These are phyloP conservation scores for Hypothenemus hampei DNA, from an alignment of 1,140 invertebrate genomes.

Conservation along the genomic window DNA sequence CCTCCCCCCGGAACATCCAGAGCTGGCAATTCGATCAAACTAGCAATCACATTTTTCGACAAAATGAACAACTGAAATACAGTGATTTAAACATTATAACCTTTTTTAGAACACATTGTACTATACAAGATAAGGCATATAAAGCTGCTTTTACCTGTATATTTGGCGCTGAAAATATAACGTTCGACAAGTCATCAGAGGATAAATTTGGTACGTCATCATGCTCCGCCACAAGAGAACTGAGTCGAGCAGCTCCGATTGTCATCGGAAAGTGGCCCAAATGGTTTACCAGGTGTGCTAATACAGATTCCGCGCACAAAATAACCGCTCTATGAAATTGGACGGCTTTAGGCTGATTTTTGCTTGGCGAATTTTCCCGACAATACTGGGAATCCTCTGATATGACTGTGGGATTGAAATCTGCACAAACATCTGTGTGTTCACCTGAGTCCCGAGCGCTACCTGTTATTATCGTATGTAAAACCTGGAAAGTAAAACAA, in stretches of 20 bases:
- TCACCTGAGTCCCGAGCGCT: conserved; percentile 45
- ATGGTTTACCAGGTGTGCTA: conserved; percentile 80
- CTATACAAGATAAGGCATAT: neutral
- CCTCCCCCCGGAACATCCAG: conserved; percentile 77
- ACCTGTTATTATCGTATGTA: conserved; percentile 48
- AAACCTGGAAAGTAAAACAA: conserved; percentile 46
- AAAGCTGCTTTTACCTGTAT: conserved; percentile 62
- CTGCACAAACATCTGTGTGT: too few relatives aligned
- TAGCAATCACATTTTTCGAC: conserved; percentile 78
- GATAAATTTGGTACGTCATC: conserved; percentile 79
- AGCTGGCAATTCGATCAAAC: conserved; percentile 87
- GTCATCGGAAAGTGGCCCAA: conserved; percentile 86
- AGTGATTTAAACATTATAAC: too few relatives aligned
- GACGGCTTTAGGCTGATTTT: conserved; percentile 40
- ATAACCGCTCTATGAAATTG: conserved; percentile 54
- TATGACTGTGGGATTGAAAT: conserved; percentile 66
- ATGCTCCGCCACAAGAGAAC: conserved; percentile 84
- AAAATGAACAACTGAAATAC: conserved; percentile 78
- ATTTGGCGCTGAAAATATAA: conserved; percentile 83
- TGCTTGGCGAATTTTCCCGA: conserved; percentile 22
- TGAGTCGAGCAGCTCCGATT: conserved; percentile 76
- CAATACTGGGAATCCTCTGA: conserved; percentile 58
- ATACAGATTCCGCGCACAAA: conserved; percentile 65
- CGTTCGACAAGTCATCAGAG: conserved; percentile 67
- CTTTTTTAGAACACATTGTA: neutral